These are phyloP conservation scores for Alsophila aescularia DNA, from an alignment of 2,888 invertebrate species.

Conservation along the genomic window DNA sequence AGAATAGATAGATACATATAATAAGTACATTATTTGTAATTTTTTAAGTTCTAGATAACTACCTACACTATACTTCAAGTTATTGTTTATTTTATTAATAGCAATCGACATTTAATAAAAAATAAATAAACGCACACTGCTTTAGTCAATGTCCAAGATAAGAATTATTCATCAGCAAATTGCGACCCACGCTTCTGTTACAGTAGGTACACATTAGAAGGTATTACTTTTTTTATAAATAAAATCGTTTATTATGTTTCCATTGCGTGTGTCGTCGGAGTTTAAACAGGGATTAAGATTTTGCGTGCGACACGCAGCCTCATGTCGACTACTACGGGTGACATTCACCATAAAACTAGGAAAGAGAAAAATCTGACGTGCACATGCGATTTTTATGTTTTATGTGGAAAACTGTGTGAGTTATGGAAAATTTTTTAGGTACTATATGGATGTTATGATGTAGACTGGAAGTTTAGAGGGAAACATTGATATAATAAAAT, in stretches of 20 bases:
- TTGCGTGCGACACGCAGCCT: conserved; percentile 74
- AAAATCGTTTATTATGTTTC: conserved; percentile 57
- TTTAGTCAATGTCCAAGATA: no score
- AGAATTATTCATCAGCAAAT: background rate
- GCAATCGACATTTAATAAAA: no score
- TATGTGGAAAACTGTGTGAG: conserved; percentile 24
- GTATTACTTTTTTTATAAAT: conserved; percentile 35
- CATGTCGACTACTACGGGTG: conserved; percentile 34
- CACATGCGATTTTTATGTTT: conserved; percentile 41
- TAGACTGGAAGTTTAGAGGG: background rate
- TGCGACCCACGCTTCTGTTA: background rate
- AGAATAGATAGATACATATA: no score
- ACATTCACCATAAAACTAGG: conserved; percentile 14
- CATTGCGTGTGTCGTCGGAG: conserved; percentile 56
- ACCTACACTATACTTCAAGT: no score
- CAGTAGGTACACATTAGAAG: background rate
- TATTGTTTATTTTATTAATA: no score
- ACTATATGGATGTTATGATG: conserved; percentile 2
- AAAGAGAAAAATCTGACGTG: conserved; percentile 44
- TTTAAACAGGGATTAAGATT: conserved; percentile 53
- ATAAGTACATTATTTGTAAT: no score
- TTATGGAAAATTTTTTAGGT: conserved; percentile 14
- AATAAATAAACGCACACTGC: no score
- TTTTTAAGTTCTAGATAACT: no score
- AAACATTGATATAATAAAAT: background rate